Conservation (phyloP, 2,797 vertebrate genomes). For the Lepilemur ruficaudatus region DNA sequence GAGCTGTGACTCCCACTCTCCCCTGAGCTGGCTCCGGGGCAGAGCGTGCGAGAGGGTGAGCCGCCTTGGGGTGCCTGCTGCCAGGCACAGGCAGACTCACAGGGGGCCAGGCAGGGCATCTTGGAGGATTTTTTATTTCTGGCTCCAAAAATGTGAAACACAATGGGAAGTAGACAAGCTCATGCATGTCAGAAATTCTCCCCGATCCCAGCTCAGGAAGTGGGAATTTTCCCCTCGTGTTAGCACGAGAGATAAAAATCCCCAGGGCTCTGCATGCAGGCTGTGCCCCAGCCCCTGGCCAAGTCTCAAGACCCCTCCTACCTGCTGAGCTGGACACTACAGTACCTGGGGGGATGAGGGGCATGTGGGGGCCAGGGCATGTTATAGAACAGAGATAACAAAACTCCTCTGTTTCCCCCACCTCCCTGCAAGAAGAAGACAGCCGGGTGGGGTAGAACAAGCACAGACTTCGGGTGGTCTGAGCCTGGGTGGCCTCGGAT, state of each 20-base stretch:
- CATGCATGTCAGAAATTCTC: not conserved
- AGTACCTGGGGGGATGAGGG: not conserved
- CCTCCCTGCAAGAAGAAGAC: not conserved
- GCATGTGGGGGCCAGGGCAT: not conserved
- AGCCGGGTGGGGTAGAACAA: not conserved
- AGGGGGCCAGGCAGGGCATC: not conserved
- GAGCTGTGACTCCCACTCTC: accelerated
- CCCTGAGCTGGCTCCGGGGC: not conserved
- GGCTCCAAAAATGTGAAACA: not conserved
- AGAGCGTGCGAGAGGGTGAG: accelerated
- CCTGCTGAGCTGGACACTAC: too few relatives aligned
- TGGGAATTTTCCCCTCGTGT: not conserved
- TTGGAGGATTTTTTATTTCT: not conserved
- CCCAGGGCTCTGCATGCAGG: too few relatives aligned
- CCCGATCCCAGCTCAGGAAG: not conserved
- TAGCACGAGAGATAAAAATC: not conserved
- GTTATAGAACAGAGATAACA: not conserved
- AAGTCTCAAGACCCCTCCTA: not conserved
- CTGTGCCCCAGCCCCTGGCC: not conserved
- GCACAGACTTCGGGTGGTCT: not conserved
- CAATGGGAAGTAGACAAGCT: not conserved
- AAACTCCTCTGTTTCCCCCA: not conserved
- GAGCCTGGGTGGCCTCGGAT: not conserved
- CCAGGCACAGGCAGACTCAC: not conserved
- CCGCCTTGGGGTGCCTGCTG: not conserved